Percentiles rank a stretch among this genome's conserved stretches.
Evolutionary conservation across 1,140 invertebrate genomes (phyloP).

Genomic region (Homarus americanus): DNA sequence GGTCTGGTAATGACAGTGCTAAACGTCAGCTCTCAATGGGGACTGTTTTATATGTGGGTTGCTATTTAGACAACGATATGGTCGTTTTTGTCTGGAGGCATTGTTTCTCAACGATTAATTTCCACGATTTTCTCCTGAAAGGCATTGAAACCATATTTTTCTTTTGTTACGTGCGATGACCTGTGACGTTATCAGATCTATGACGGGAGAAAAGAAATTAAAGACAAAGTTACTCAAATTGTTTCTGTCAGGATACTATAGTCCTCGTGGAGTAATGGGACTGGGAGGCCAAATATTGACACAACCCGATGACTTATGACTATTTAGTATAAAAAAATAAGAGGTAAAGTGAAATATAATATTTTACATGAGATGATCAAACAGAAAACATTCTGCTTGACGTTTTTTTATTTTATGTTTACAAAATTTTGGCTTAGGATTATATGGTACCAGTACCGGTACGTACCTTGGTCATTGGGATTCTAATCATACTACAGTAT

Average conservation of each 20-base stretch:
- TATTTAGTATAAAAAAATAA: too few relatives aligned
- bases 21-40: background rate
- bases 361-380: too few relatives aligned
- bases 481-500: too few relatives aligned
- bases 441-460: too few relatives aligned
- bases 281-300: background rate
- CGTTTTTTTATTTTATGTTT: too few relatives aligned
- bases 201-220: background rate
- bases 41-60: constrained; percentile 15
- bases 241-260: background rate
- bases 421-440: too few relatives aligned
- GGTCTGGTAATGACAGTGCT: background rate
- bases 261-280: background rate
- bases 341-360: too few relatives aligned
- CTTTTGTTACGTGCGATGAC: background rate
- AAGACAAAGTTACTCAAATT: background rate
- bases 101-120: constrained; percentile 1
- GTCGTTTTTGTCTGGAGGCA: background rate
- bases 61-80: constrained; percentile 16
- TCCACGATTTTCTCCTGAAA: constrained; percentile 3
- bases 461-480: too few relatives aligned
- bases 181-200: constrained; percentile 4
- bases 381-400: too few relatives aligned
- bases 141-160: background rate
- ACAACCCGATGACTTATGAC: too few relatives aligned